Base-by-base conservation (phyloP, 2,888 invertebrate species). In the Neocrepidodera transversa region DNA sequence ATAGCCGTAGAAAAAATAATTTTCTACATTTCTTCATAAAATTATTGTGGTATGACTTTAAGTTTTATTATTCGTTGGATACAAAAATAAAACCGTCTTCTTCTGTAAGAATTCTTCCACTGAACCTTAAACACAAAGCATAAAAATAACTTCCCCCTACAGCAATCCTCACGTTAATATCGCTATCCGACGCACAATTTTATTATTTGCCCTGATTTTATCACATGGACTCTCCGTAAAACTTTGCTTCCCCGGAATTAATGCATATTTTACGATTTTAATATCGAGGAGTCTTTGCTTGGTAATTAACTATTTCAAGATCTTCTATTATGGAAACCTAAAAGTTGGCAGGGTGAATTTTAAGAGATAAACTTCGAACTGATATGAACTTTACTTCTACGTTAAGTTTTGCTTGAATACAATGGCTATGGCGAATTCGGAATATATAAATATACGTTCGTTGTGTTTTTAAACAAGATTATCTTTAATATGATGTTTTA, bases 181-280 rank as follows among this genome's bases (percentile, higher is more conserved):
- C 62, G 60, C 70, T 68, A 74, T 73, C 69, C 73, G 66, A 72
- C 73, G 74, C 74, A 73, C 73, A 74, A 76, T 76, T 76, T 76
- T 76, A 76, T 76, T 75, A 76, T 76, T 74, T 74, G 71, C 68
- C 67, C 67, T 70, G 76, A 76, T 76, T 76, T 76, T 75, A 76
- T 76, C 76, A 71, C 70, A 69, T 68, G 68, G 74, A 76, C 75
- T 42, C 52, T 43, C 30, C 74, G 75, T 75, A 74, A 75, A 76
- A 75, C 76, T 76, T 76, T 75, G 71, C 71, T 63, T 23, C 69
- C 65, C 43, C 69, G 67, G 72, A 74, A 76, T 76, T 75, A 76
- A 76, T 75, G 76, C 74, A 76, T 74, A 76, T 75, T 76, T 76
- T 75, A 76, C 75, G 75, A 74, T 76, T 75, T 73, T 74, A 75